Percentiles rank a stretch among this genome's conserved stretches.
Conservation (phyloP, 92 coral and sea anemone species). For the Palythoa grandis region DNA sequence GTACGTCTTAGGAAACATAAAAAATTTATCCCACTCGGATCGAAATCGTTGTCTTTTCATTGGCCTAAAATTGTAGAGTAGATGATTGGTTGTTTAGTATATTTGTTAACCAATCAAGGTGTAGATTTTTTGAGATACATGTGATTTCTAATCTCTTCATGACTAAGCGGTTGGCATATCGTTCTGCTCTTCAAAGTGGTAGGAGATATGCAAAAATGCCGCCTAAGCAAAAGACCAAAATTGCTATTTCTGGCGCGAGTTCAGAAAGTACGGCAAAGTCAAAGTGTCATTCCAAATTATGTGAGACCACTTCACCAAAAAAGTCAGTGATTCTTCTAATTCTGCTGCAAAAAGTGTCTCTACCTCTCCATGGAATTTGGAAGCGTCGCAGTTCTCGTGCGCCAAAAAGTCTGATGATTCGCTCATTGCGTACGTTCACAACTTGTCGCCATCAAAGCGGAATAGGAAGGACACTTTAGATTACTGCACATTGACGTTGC, state of each 20-base stretch:
- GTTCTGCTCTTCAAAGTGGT: conserved; percentile 30
- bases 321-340: conserved; percentile 28
- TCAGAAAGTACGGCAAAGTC: conserved; percentile 25
- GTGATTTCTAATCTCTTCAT: conserved; percentile 1
- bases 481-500: conserved; percentile 59
- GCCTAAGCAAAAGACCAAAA: conserved; percentile 24
- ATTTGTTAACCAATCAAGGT: conserved; percentile 25
- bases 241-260: not conserved
- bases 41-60: conserved; percentile 34
- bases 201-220: conserved; percentile 12
- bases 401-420: conserved; percentile 36
- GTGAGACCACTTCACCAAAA: conserved; percentile 35
- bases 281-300: conserved; percentile 1
- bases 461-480: conserved; percentile 56
- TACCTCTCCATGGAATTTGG: conserved; percentile 38
- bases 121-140: conserved; percentile 32
- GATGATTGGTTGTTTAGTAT: conserved; percentile 32
- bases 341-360: conserved; percentile 36
- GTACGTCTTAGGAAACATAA: conserved; percentile 32
- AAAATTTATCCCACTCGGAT: conserved; percentile 33
- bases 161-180: conserved; percentile 25
- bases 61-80: conserved; percentile 34
- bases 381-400: conserved; percentile 27
- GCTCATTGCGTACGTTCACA: conserved; percentile 61
- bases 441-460: conserved; percentile 46